phyloP scores from a whole-genome alignment of 2,888 invertebrate species.

The Cerastis rubricosa region DNA sequence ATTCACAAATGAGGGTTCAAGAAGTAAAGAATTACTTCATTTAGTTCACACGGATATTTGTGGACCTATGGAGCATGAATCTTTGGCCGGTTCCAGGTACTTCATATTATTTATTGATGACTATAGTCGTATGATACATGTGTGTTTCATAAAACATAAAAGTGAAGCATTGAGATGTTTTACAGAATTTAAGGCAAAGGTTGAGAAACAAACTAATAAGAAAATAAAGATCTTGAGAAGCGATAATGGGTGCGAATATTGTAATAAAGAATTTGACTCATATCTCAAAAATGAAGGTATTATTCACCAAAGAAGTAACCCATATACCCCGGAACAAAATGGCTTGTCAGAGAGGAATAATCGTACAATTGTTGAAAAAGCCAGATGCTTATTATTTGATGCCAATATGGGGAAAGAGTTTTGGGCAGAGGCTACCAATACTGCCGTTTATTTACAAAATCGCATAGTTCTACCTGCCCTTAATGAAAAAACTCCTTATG shows the following conservation, averaged over 20 bases:
- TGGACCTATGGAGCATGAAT: too few relatives aligned
- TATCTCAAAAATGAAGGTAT: constrained; percentile 3
- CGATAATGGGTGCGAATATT: constrained; percentile 11
- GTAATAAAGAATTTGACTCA: neutral
- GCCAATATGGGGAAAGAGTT: too few relatives aligned
- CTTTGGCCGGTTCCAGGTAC: too few relatives aligned
- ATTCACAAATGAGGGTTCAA: neutral
- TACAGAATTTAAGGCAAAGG: neutral
- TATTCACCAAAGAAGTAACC: neutral
- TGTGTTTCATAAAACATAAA: neutral
- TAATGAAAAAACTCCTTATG: constrained; percentile 18
- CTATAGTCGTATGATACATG: neutral
- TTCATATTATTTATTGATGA: too few relatives aligned
- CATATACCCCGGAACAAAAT: too few relatives aligned
- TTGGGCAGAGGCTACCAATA: too few relatives aligned
- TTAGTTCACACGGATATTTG: too few relatives aligned
- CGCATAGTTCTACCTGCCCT: neutral
- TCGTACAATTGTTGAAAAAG: too few relatives aligned
- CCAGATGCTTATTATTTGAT: too few relatives aligned
- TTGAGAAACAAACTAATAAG: constrained; percentile 1
- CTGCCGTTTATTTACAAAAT: neutral
- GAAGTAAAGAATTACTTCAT: too few relatives aligned
- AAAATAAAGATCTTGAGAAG: constrained; percentile 1
- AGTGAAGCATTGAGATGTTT: constrained; percentile 1
- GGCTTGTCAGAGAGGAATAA: too few relatives aligned